A percentile compares a stretch with the other conserved stretches of the same genome.
Conservation (phyloP, 2,888 invertebrate species). For the Galeopsomyia nigrocyanea region DNA sequence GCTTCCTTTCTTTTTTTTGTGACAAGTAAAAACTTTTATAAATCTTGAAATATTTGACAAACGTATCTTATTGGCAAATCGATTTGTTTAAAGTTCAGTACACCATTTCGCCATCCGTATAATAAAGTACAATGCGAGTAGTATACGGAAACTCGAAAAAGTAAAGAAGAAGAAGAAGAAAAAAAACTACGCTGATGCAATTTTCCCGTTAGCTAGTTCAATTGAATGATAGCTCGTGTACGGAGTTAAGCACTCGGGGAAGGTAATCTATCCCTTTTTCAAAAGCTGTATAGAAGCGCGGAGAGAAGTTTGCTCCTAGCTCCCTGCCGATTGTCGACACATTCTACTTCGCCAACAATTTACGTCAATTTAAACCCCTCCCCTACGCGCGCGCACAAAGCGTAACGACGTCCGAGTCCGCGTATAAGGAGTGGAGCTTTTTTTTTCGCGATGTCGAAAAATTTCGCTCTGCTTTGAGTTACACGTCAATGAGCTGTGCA, state of each 20-base stretch:
- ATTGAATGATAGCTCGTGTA: conserved; percentile 23
- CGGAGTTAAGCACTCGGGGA: conserved; percentile 54
- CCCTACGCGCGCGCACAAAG: not conserved
- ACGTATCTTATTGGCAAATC: not conserved
- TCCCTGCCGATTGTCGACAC: conserved; percentile 52
- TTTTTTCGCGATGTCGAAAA: too few species aligned
- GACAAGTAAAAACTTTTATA: too few species aligned
- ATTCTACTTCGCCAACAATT: conserved; percentile 58
- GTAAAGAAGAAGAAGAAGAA: too few species aligned
- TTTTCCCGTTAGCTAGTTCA: not conserved
- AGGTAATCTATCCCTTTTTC: conserved; percentile 51
- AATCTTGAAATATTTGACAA: too few species aligned
- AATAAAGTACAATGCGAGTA: too few species aligned
- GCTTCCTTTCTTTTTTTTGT: too few species aligned
- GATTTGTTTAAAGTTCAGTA: conserved; percentile 4
- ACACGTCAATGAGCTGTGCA: too few species aligned
- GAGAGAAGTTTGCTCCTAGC: not conserved
- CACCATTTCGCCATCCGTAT: not conserved
- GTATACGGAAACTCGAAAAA: too few species aligned
- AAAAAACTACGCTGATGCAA: too few species aligned
- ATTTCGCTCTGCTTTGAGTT: too few species aligned
- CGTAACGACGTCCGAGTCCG: conserved; percentile 45
- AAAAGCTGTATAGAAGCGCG: conserved; percentile 27
- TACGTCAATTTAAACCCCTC: conserved; percentile 55
- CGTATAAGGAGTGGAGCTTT: too few species aligned